Evolutionary conservation across 2,113 vertebrate species (phyloP), one percentile per base, ranked within the genome.

Genomic region (Actinemys pallida): DNA sequence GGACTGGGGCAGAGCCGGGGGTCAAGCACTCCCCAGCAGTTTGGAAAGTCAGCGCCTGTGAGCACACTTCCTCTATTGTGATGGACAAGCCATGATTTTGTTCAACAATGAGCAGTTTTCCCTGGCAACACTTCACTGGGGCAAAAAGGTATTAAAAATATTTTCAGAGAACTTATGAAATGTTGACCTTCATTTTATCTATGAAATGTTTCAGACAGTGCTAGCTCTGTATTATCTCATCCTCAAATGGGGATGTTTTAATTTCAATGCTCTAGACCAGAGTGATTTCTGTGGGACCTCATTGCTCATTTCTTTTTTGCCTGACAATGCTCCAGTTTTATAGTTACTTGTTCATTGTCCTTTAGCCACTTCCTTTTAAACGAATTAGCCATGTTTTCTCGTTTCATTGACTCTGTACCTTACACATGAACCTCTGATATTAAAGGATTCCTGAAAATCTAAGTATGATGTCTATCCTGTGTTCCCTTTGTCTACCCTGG

Each of bases 371-470:
- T 89, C 27, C 8, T 53, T 89, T 89, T 8, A 25, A 85, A 93
- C 89, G 94, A 95, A 88, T 94, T 96, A 97, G 80, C 72, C 54
- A 81, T 27, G 86, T 81, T 93, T 35, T 96, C 8, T 93, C 83
- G 69, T 92, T 95, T 96, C 87, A 94, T 78, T 88, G 52, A 96
- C 91, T 96, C 96, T 93, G 47, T 31, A 96, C 54, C 92, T 96
- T 93, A 87, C 31, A 87, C 87, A 90, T 87, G 81, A 95, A 91
- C 79, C 83, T 92, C 84, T 90, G 45, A 92, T 89, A 95, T 84
- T 93, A 96, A 95, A 89, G 87, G 10, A 35, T 94, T 92, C 89
- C 88, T 95, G 92, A 88, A 91, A 81, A 82, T 39, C 81, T 89
- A 96, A 91, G 9, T 89, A 49, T 87, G 59, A 88, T 94, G 72